Base-by-base conservation (phyloP, 2,797 vertebrate species). In the Oreonectes daqikongensis region DNA sequence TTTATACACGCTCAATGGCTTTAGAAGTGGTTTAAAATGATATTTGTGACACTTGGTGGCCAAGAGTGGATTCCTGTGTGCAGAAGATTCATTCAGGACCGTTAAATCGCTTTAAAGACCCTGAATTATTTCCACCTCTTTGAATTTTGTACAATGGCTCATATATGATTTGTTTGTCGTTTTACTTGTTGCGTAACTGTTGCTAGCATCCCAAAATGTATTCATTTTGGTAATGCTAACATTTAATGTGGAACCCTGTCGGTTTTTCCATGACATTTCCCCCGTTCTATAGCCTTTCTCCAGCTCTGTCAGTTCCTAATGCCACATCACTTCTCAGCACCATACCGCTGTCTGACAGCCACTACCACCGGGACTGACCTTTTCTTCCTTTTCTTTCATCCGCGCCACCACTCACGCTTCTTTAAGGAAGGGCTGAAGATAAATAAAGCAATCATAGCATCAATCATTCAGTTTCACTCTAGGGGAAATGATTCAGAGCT, bases 301-400 rank as follows among this genome's bases (percentile, higher is more conserved):
- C 9, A 18, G 69, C 65, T 76, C 75, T 79, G 78, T 84, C 83
- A 82, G 66, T 69, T 81, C n/a, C 55, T 76, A 78, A 78, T 79
- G 74, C 63, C 78, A 73, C 78, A 53, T 84, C 83, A 80, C 20
- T 73, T 72, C 72, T 84, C 75, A 80, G 75, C 50, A 65, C 42
- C 2, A 7, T 60, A 57, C 57, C 66, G 22, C 80, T 69, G 64
- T 69, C 38, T 84, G 83, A 84, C 83, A 82, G 81, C 65, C 52
- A 17, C 32, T 50, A 42, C 81, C 83, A 82, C 68, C 46, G 73
- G 81, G 67, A 84, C 42, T 84, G 83, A 84, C 81, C 83, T 84
- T 82, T 82, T 72, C 78, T 53, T 80, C 75, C 75, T 32, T 30
- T 65, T 67, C 24, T 69, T 69, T 77, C 32, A 50, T 77, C 24